Evolutionary conservation across 2,113 vertebrate species (phyloP), one percentile per base, ranked within the genome.

Genomic region (Microtus ochrogaster): DNA sequence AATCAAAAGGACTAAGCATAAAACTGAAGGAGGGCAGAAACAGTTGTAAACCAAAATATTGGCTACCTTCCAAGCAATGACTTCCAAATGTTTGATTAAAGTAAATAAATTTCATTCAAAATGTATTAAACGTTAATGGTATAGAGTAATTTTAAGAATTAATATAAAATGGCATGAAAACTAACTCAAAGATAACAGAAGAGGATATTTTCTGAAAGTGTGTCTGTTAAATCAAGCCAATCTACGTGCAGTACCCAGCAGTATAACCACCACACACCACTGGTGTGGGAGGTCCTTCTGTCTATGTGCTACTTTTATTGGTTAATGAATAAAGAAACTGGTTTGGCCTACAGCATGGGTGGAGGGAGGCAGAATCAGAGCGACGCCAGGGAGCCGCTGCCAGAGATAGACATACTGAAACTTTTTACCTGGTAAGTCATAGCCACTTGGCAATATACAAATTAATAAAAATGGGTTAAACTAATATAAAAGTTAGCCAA

Each of bases 31-130:
- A 81, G 83, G 21, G 88, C 41, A 84, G 41, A 92, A 92, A 77
- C 72, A 63, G 66, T 84, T 68, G 44, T 76, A 92, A 84, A 88
- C 36, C 52, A 84, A 95, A 91, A 72, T 87, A 92, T 5, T n/a
- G 66, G 89, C 22, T 63, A 61, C 39, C 16, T 24, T 36, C 28
- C 2, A 77, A 83, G 21, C 21, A 44, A 44, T 61, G n/a, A 83
- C 77, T 96, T 94, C 73, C 93, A n/a, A 92, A 89, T 83, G 22
- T 3, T 74, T 72, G 87, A 74, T 95, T 68, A 89, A 81, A 85
- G n/a, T 63, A 93, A 86, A 79, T 88, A 93, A 95, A 33, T 85
- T 58, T 82, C 5, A 68, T 63, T 94, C 58, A 66, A 94, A 92
- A 63, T 7, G 58, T 87, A 73, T 58, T 86, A 47, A 2, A 63